Evolutionary conservation across 30 jellyfish, hydroid and myxozoan genomes (phyloP), one percentile per base, ranked within the genome.

Genomic region (Phacellophora camtschatica): DNA sequence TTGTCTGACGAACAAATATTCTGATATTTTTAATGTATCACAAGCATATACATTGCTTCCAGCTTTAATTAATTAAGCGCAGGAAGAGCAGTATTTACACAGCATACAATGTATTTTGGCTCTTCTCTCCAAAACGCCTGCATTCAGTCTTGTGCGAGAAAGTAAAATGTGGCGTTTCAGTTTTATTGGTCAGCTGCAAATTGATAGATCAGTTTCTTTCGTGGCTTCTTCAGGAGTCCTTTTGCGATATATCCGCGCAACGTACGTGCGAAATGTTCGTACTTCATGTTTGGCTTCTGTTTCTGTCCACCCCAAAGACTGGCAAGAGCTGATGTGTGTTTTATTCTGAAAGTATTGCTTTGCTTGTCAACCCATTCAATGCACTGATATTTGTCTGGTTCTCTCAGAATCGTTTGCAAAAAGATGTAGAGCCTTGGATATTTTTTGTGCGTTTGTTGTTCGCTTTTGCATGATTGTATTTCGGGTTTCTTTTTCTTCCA

Each of bases 251-350:
- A 73, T 4, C 86, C 86, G 15, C 86, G 67, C 58, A 73, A 15
- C 5, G 86, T 73, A 46, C 86, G 86, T 34, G 86, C 86, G 55
- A 73, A 56, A 20, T 73, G 86, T 24, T 73, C 86, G 28, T 73
- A 73, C 22, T 73, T 73, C 86, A 73, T 73, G 15, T 51, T 33
- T 1, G 86, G 86, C 71, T 73, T 73, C 18, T 55, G 56, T 35
- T 73, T 73, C 24, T 49, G 53, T 41, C 43, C 8, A 37, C 86
- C 86, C 86, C 86, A 73, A 29, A 73, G n/a, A 5, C 37, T 55
- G 9, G 74, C 86, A 23, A 73, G 15, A 24, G 66, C 74, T n/a
- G 24, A 43, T 20, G 86, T 61, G 9, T 50, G 53, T 11, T 25
- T 55, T 29, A 73, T 73, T 28, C 32, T 51, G 43, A 73, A 73